Base-by-base conservation (phyloP, 2,797 vertebrate species). In the Galago senegalensis region DNA sequence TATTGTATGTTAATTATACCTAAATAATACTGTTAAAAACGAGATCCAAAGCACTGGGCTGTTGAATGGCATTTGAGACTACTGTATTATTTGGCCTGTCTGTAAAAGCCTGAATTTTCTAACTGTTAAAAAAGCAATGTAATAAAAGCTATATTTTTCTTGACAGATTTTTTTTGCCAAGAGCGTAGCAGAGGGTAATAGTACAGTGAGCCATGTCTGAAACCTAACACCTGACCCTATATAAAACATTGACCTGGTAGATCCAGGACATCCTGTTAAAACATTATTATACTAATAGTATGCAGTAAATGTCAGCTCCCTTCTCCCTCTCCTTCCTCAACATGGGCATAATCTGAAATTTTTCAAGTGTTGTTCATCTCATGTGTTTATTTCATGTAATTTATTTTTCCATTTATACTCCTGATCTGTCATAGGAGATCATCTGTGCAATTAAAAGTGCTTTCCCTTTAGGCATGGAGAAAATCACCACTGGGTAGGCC, bases 131-230 rank as follows among this genome's bases (percentile, higher is more conserved):
- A 93, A 92, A 75, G 27, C 34, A 20, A 18, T 67, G 65, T 96
- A 87, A 63, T 72, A 84, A 87, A 93, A 96, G 17, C 34, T 86
- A 23, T 40, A 1, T 77, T 96, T 91, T 96, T 67, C 87, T 75
- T 60, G 40, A 89, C 2, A 46, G 34, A 89, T 70, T 69, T 84
- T n/a, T n/a, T 60, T 60, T 23, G 53, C 6, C 56, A 81, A 93
- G 27, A 84, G 53, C 8, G 0, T 37, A 92, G 43, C 76, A 53
- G 13, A 65, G 23, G 56, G 29, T 60, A 69, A 60, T 9, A 67
- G 23, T 14, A 8, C 63, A 63, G 60, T 69, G 77, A 87, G 31
- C 83, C 14, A 18, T 58, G 34, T 60, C 72, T 69, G 34, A 89
- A 92, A 84, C 25, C 67, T 46, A 53, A 53, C 16, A 73, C 34